Conservation (phyloP, 2,888 invertebrate genomes). For the Aleiodes testaceus region DNA sequence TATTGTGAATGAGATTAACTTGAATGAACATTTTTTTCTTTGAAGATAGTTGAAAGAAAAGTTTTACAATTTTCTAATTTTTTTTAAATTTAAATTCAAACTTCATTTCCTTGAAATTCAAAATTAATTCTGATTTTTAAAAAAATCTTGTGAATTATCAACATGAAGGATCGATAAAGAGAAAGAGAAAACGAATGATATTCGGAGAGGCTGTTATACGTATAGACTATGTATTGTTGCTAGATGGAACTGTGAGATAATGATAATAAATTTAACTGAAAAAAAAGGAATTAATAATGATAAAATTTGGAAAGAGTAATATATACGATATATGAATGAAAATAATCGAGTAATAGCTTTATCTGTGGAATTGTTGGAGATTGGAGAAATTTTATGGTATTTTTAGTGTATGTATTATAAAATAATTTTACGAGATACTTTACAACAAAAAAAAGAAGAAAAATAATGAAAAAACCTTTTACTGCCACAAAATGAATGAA, state of each 20-base stretch:
- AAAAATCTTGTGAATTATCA: conserved; percentile 5
- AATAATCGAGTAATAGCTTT: conserved; percentile 47
- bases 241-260: conserved; percentile 51
- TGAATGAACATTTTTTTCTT: no score
- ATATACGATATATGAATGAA: conserved; percentile 50
- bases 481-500: conserved; percentile 54
- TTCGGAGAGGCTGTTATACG: conserved; percentile 54
- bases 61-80: neutral
- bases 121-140: conserved; percentile 23
- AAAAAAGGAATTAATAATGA: neutral
- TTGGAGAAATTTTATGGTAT: conserved; percentile 64
- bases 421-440: conserved; percentile 43
- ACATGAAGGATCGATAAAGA: neutral
- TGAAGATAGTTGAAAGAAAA: no score
- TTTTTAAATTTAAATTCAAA: neutral
- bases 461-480: conserved; percentile 17
- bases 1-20: no score
- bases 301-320: conserved; percentile 31
- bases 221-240: conserved; percentile 53
- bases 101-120: neutral
- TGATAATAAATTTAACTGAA: conserved; percentile 42
- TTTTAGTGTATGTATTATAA: conserved; percentile 53
- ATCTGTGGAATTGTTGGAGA: conserved; percentile 60
- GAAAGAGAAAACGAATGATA: conserved; percentile 44
- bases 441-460: conserved; percentile 32